phyloP scores from a whole-genome alignment of 92 coral and sea anemone genomes.

The Siderastrea siderea region DNA sequence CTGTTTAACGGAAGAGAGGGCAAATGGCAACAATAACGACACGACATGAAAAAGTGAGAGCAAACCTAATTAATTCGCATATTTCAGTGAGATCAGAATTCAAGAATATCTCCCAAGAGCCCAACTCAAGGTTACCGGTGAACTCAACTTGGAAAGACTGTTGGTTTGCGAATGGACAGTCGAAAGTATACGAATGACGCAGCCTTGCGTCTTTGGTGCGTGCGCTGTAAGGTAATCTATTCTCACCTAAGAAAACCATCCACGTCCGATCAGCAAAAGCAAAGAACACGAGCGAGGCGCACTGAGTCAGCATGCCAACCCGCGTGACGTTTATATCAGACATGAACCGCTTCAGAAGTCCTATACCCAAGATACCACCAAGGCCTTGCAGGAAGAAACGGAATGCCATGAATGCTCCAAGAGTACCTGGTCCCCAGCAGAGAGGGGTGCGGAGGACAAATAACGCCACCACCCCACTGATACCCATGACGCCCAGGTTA shows the following conservation, averaged over 20 bases:
- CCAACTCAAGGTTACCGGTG: no score
- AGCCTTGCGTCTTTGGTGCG: no score
- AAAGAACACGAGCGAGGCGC: constrained; percentile 68
- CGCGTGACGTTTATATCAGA: constrained; percentile 72
- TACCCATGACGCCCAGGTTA: constrained; percentile 65
- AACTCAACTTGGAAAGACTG: no score
- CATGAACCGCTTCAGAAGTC: constrained; percentile 62
- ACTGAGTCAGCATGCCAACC: constrained; percentile 71
- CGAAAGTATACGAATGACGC: no score
- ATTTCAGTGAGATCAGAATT: no score
- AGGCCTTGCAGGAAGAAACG: constrained; percentile 78
- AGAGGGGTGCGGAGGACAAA: constrained; percentile 83
- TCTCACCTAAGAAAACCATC: constrained; percentile 84
- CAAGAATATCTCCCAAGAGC: no score
- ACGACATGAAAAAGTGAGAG: no score
- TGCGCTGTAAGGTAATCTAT: not conserved
- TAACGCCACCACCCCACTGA: constrained; percentile 77
- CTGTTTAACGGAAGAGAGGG: no score
- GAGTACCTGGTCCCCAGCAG: constrained; percentile 81
- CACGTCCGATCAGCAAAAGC: constrained; percentile 70
- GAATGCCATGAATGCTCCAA: constrained; percentile 84
- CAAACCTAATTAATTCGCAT: no score
- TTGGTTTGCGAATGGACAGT: no score
- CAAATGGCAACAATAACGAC: no score
- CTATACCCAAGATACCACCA: constrained; percentile 84